Percentiles rank a stretch among this genome's conserved stretches.
Conservation (phyloP, 2,797 vertebrate species). For the Hippopotamyrus pictus region DNA sequence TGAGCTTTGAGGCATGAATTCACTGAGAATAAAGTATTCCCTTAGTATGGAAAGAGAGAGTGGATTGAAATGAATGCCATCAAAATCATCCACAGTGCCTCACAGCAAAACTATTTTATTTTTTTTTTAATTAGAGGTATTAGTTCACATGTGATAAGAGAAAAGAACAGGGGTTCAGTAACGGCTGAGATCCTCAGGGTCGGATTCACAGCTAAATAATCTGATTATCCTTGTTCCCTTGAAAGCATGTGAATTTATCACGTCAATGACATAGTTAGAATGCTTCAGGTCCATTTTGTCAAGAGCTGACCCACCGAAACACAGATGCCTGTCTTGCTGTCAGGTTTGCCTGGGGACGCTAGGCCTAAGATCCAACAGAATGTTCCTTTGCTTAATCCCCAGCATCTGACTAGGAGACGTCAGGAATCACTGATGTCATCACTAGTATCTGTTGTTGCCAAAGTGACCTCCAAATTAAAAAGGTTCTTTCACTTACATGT, state of each 20-base stretch:
- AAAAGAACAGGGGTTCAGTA: not conserved
- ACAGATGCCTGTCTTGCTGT: not conserved
- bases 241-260: not conserved
- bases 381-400: slow-evolving; percentile 10
- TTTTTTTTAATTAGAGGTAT: not conserved
- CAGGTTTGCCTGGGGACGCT: not conserved
- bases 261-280: slow-evolving; percentile 15
- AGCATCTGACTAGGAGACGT: slow-evolving; percentile 11
- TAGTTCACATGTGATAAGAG: not conserved
- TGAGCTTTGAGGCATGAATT: not conserved
- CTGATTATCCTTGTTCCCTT: not conserved
- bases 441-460: slow-evolving; percentile 33
- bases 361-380: not conserved
- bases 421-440: slow-evolving; percentile 13
- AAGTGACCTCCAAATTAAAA: slow-evolving; percentile 44
- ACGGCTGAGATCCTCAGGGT: not conserved
- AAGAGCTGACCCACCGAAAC: not conserved
- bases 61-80: not conserved
- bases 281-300: slow-evolving; percentile 28
- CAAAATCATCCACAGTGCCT: not conserved
- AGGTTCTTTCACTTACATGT: slow-evolving; percentile 44
- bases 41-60: not conserved
- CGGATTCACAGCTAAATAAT: not conserved
- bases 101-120: not conserved
- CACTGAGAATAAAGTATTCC: not conserved